Base-by-base conservation (phyloP, 2,888 invertebrate species). In the Portevinia maculata region DNA sequence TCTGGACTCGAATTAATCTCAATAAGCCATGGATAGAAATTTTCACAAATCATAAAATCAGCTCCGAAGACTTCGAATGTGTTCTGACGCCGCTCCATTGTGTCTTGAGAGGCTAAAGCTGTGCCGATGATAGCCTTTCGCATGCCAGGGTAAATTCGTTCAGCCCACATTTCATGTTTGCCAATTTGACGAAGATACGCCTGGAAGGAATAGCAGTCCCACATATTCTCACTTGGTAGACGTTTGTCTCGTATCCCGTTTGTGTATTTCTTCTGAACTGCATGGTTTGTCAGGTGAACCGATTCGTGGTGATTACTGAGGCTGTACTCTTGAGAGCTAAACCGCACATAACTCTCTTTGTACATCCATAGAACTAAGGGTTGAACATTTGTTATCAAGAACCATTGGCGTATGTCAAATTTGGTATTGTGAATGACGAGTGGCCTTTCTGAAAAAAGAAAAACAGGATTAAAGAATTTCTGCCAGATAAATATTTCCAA, bases 361-460 rank as follows among this genome's bases (percentile, higher is more conserved):
- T 98, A 98, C 92, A 98, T 94, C 97, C 97, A 98, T 79, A 98
- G 94, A 0, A 96, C 96, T 34, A 98, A 91, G 0, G 98, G 98
- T 88, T 97, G 96, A 87, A 96, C 96, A 89, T 95, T 96, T 0
- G 98, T 97, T 24, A 98, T 95, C 84, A 98, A 91, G 91, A 98
- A 98, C 98, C 98, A 98, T 90, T 98, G 98, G 4, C 98, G 93
- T 86, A 98, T 98, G 90, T 98, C 98, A 89, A 98, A 98, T 91
- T 98, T 98, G 1, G 97, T 97, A 87, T 96, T 93, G 91, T 97
- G 95, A 85, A 98, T 94, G 52, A 97, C 93, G 62, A 98, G 91
- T 0, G 98, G 98, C 78, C 94, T 94, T 92, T 98, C 98, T 97
- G 92, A 83, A 86, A 79, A 19, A n/a, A 13, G 13, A 53, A 8